These are phyloP conservation scores for Cryptoleucopteryx plumbea DNA, from an alignment of 2,113 vertebrate genomes.

Conservation along the genomic window DNA sequence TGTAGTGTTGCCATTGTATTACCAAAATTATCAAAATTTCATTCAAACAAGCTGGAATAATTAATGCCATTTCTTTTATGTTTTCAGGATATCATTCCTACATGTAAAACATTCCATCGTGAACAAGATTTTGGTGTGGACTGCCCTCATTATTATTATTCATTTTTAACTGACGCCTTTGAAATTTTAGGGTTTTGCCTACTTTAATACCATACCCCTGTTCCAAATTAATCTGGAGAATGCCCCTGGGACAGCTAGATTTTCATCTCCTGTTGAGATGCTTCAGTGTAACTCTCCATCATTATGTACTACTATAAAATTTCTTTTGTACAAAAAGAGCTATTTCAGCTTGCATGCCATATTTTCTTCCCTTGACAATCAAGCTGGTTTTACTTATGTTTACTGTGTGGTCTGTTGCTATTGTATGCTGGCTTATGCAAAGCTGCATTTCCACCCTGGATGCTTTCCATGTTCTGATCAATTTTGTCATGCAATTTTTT, in stretches of 20 bases:
- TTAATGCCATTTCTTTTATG: not conserved
- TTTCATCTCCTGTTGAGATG: conserved; percentile 17
- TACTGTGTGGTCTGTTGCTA: conserved; percentile 58
- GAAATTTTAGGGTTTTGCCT: not conserved
- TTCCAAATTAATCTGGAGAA: not conserved
- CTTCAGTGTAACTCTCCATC: not conserved
- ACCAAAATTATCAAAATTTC: not conserved
- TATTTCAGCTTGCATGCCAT: not conserved
- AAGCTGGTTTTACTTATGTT: conserved; percentile 68
- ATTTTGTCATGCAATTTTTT: conserved; percentile 34
- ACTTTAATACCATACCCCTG: not conserved
- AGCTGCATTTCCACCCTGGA: conserved; percentile 62
- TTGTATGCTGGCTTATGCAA: conserved; percentile 43
- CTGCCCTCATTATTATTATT: not conserved
- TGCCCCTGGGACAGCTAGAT: not conserved
- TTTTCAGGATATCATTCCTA: not conserved
- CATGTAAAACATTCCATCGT: not conserved
- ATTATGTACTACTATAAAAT: not conserved
- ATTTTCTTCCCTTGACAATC: conserved; percentile 22
- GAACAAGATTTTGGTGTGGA: not conserved
- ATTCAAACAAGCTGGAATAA: not conserved
- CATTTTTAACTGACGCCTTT: not conserved
- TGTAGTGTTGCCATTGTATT: rapidly evolving
- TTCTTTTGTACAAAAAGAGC: conserved; percentile 3
- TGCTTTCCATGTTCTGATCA: conserved; percentile 51